phyloP scores from a whole-genome alignment of 2,888 invertebrate genomes.

The Bursaphelenchus okinawaensis region DNA sequence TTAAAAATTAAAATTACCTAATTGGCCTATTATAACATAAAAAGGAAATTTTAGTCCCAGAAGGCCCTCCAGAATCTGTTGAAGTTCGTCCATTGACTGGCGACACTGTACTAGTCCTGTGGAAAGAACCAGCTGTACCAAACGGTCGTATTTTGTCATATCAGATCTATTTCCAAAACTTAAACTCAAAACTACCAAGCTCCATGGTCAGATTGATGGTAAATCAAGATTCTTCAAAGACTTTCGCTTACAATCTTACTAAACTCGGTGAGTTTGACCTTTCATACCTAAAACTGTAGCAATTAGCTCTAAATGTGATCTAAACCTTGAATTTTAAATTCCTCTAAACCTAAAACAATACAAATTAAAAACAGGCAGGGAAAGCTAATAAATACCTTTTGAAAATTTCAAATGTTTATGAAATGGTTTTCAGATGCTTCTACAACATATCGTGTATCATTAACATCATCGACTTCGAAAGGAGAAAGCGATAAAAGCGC shows the following conservation, averaged over 20 bases:
- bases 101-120: slow-evolving; percentile 24
- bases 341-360: too few relatives aligned
- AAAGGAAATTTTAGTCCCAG: slow-evolving; percentile 32
- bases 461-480: slow-evolving; percentile 44
- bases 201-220: slow-evolving; percentile 27
- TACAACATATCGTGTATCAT: slow-evolving; percentile 40
- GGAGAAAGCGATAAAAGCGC: slow-evolving; percentile 51
- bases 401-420: slow-evolving; percentile 2
- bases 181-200: slow-evolving; percentile 6
- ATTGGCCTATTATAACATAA: too few relatives aligned
- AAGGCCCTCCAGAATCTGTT: slow-evolving; percentile 40
- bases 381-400: slow-evolving; percentile 7
- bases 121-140: slow-evolving; percentile 29
- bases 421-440: slow-evolving; percentile 38
- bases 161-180: slow-evolving; percentile 31
- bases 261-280: slow-evolving; percentile 29
- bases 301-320: too few relatives aligned
- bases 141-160: slow-evolving; percentile 34
- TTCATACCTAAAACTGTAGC: too few relatives aligned
- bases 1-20: too few relatives aligned
- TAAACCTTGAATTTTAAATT: too few relatives aligned
- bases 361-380: too few relatives aligned
- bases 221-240: slow-evolving; percentile 23
- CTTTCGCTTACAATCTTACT: slow-evolving; percentile 38
- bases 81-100: slow-evolving; percentile 23